Conservation (phyloP, 2,113 vertebrate genomes). For the Chlorocebus sabaeus region DNA sequence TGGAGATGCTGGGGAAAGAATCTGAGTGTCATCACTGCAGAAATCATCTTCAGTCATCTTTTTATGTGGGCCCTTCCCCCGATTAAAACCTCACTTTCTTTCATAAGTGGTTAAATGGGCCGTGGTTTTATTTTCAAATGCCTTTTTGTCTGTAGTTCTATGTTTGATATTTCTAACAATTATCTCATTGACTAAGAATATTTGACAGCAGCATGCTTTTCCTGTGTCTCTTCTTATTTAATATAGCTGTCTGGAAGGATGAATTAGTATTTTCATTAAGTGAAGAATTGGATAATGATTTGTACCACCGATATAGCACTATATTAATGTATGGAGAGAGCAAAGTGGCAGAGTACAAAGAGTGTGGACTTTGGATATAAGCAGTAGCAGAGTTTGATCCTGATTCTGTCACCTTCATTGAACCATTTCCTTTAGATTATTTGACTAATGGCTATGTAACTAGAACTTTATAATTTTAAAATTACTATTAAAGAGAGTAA, state of each 20-base stretch:
- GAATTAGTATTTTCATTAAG: not conserved
- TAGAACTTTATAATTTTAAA: not conserved
- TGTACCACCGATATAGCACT: not conserved
- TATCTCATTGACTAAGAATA: not conserved
- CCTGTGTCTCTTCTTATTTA: not conserved
- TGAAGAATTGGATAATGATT: not conserved
- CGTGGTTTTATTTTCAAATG: not conserved
- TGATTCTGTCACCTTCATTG: not conserved
- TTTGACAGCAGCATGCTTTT: not conserved
- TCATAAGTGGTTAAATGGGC: not conserved
- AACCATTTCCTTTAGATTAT: not conserved
- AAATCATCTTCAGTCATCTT: too few species aligned
- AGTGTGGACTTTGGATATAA: not conserved
- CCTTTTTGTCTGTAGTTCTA: not conserved
- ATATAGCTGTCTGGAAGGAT: not conserved
- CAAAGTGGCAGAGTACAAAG: not conserved
- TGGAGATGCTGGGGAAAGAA: not conserved
- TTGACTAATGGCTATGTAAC: not conserved
- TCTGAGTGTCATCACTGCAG: rapidly evolving
- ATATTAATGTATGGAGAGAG: not conserved
- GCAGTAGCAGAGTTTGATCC: not conserved
- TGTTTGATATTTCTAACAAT: not conserved
- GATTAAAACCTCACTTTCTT: not conserved
- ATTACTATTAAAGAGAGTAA: not conserved
- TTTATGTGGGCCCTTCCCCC: rapidly evolving